A percentile compares a stretch with the other conserved stretches of the same genome.
Conservation (phyloP, 2,113 vertebrate species). For the Rana temporaria region DNA sequence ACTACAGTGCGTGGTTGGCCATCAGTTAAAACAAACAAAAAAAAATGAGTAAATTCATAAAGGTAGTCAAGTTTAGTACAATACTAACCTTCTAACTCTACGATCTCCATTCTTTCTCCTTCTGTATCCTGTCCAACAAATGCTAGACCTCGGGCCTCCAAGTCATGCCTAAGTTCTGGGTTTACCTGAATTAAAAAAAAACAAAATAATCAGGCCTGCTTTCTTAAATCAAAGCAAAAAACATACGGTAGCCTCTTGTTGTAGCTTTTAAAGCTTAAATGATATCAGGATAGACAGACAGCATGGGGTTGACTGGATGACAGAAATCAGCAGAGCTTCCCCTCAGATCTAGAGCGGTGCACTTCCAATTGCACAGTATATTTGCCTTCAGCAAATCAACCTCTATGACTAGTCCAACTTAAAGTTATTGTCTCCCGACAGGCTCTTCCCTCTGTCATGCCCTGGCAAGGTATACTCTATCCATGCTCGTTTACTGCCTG, state of each 20-base stretch:
- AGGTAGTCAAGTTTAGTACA: not conserved
- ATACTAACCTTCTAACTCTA: conserved; percentile 87
- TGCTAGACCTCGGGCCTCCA: conserved; percentile 87
- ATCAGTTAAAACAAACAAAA: not conserved
- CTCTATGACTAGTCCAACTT: too few relatives aligned
- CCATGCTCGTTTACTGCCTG: too few relatives aligned
- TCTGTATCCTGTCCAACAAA: conserved; percentile 94
- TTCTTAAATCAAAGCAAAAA: not conserved
- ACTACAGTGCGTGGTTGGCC: too few relatives aligned
- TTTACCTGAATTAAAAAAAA: conserved; percentile 80
- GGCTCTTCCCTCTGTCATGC: too few relatives aligned
- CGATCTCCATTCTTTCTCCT: conserved; percentile 94
- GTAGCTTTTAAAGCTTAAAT: not conserved
- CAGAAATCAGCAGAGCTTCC: too few relatives aligned
- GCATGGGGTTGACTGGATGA: too few relatives aligned
- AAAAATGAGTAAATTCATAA: not conserved
- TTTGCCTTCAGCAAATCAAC: too few relatives aligned
- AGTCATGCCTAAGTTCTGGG: conserved; percentile 85
- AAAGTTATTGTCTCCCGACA: too few relatives aligned
- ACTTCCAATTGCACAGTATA: too few relatives aligned
- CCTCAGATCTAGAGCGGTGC: too few relatives aligned
- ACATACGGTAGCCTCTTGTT: too few relatives aligned
- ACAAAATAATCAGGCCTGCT: not conserved
- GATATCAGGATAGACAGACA: not conserved
- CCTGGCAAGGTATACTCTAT: too few relatives aligned